Conservation (phyloP, 2,113 vertebrate species). For the Macroglossus sobrinus region DNA sequence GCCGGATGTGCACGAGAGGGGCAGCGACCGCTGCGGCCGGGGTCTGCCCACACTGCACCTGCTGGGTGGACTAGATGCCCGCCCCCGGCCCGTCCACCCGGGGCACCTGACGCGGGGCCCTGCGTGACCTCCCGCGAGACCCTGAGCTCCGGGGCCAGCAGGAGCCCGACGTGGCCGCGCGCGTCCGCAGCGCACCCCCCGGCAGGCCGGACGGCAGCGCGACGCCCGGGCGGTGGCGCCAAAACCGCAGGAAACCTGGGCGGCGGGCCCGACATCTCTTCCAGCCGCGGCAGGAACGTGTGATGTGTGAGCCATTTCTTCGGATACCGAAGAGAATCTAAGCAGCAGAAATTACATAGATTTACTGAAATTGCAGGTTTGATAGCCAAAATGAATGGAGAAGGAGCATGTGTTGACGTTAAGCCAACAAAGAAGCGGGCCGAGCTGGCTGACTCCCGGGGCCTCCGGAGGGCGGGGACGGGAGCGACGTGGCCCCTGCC, state of each 20-base stretch:
- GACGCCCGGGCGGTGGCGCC: background rate
- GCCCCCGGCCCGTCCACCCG: no score
- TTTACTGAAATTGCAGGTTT: conserved; percentile 44
- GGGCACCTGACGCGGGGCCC: no score
- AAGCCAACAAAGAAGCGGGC: background rate
- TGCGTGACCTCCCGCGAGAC: no score
- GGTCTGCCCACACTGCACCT: no score
- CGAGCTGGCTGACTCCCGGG: background rate
- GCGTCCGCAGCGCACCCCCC: background rate
- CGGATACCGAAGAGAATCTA: background rate
- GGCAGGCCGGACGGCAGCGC: accelerated
- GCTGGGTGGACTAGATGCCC: no score
- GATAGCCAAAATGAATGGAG: conserved; percentile 28
- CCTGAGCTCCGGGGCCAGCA: no score
- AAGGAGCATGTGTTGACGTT: conserved; percentile 29
- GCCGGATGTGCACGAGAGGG: accelerated
- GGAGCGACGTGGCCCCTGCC: background rate
- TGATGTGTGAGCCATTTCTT: background rate
- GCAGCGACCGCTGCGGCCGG: no score
- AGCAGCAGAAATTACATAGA: background rate
- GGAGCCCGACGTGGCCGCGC: no score
- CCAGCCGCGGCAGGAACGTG: background rate
- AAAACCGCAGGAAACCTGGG: no score
- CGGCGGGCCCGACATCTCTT: accelerated
- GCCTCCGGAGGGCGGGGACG: background rate